Conservation (phyloP, 2,113 vertebrate species). For the Rhinolophus sinicus region DNA sequence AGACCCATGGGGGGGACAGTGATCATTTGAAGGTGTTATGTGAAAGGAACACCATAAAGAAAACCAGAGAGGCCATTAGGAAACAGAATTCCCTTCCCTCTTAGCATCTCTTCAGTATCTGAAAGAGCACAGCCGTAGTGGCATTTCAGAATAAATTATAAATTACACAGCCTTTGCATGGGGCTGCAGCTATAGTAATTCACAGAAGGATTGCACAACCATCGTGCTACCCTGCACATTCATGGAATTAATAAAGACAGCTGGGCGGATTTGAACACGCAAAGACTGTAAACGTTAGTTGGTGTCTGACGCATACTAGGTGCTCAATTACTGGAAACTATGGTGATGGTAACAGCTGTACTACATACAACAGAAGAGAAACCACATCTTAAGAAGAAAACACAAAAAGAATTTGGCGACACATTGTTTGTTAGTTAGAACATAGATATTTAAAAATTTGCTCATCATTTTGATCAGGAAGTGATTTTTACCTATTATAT, state of each 20-base stretch:
- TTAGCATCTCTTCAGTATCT: not conserved
- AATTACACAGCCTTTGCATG: not conserved
- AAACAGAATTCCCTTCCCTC: not conserved
- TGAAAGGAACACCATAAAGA: slow-evolving; percentile 21
- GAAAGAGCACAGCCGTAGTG: not conserved
- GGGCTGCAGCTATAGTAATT: accelerated
- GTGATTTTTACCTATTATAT: not conserved
- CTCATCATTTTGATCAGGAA: not conserved
- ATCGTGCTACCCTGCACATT: not conserved
- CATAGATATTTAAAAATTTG: not conserved
- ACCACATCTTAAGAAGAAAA: not conserved
- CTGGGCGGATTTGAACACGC: not conserved
- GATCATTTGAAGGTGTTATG: slow-evolving; percentile 85
- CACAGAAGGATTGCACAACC: not conserved
- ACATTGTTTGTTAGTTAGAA: not conserved
- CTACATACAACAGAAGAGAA: not conserved
- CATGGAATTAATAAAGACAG: not conserved
- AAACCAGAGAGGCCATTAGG: not conserved
- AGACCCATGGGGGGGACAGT: slow-evolving; percentile 83
- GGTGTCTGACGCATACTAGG: not conserved
- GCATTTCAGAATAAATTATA: not conserved
- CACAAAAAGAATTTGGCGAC: not conserved
- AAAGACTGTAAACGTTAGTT: not conserved
- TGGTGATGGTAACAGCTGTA: not conserved
- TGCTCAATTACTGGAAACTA: not conserved